These are phyloP conservation scores for Daubentonia madagascariensis DNA, from an alignment of 2,113 vertebrate species.

Conservation along the genomic window DNA sequence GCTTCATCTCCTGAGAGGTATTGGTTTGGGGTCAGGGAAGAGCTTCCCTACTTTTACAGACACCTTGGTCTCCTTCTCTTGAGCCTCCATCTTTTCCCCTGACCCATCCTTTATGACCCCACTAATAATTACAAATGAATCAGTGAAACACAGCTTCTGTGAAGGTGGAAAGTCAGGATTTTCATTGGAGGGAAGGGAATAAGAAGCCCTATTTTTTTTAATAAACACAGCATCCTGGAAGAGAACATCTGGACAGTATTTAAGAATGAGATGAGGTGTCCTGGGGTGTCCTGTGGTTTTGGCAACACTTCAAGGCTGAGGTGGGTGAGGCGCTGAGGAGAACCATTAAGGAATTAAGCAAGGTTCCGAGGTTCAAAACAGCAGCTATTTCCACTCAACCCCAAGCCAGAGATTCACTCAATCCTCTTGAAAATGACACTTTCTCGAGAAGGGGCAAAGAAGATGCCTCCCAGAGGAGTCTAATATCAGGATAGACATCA, in stretches of 20 bases:
- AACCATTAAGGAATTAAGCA: not conserved
- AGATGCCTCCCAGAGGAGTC: not conserved
- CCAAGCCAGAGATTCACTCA: not conserved
- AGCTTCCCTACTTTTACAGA: not conserved
- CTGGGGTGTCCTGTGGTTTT: not conserved
- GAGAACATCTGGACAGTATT: not conserved
- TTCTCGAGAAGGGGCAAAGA: not conserved
- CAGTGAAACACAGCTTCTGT: not conserved
- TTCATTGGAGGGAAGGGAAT: not conserved
- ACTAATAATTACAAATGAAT: not conserved
- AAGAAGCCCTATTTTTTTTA: not conserved
- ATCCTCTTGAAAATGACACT: not conserved
- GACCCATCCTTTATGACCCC: not conserved
- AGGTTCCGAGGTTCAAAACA: constrained; percentile 2
- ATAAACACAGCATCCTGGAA: not conserved
- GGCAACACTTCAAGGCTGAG: not conserved
- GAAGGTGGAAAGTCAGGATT: not conserved
- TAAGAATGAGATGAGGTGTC: not conserved
- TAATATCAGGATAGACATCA: not conserved
- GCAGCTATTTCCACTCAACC: not conserved
- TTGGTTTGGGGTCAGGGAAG: not conserved
- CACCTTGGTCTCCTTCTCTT: not conserved
- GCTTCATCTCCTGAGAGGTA: constrained; percentile 10
- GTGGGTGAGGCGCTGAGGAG: not conserved
- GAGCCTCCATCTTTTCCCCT: not conserved